Base-by-base conservation (phyloP, 2,888 invertebrate genomes). In the Parelbella ahira region DNA sequence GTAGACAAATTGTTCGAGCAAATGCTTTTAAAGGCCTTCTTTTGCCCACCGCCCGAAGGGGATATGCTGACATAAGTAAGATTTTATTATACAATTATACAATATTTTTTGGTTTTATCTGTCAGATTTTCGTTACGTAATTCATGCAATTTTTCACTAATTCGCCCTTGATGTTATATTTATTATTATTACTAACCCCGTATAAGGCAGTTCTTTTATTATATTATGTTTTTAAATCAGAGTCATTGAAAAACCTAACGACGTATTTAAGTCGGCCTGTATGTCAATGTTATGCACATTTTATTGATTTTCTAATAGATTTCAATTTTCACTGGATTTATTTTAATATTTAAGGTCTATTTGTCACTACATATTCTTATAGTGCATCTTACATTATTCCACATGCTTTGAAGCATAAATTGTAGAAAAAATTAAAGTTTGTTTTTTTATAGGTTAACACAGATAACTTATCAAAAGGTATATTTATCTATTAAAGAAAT, bases 1-100 rank as follows among this genome's bases (percentile, higher is more conserved):
- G 92, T 87, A 90, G 92, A 83, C 91, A 92, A 89, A 88, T 93
- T 77, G 80, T 91, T 64, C 82, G 91, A 49, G 90, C 89, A 84
- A 84, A 89, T 69, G 89, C 91, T 60, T 89, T 91, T 68, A 90
- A 89, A 77, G 90, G 91, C 88, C 89, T 90, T 55, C 69, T 91
- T 56, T 86, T 90, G 65, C 87, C 90, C 57, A 88, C 90, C 59
- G 90, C 89, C 60, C 89, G 89, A 55, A 86, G 90, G 62, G 90
- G 92, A 66, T 89, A 83, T 64, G 78, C 88, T 53, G 87, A 89
- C 66, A 92, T 90, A 90, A 91, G 92, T 92, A 90, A 91, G 90
- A 69, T 63, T 54, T 21, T 23, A 47, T 43, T 49, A 41, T 58
- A 54, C 47, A 53, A 53, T 43, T 37, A 37, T 45, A 38, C 41